Conservation (phyloP, 2,113 vertebrate species). For the Limnothrissa miodon region DNA sequence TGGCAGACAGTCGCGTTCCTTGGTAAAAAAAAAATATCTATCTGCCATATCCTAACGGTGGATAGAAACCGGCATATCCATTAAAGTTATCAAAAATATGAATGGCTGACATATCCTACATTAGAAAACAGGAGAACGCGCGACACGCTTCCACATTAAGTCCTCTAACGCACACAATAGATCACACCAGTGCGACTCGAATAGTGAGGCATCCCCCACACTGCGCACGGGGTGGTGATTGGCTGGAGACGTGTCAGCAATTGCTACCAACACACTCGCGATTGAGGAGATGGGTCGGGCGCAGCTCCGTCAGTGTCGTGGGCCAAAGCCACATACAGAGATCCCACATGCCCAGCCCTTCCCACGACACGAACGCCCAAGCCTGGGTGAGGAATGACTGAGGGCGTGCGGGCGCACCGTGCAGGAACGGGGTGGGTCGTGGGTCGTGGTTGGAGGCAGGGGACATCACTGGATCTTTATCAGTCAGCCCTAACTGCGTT, state of each 20-base stretch:
- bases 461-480: slow-evolving; percentile 20
- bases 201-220: not conserved
- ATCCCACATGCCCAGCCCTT: slow-evolving; percentile 11
- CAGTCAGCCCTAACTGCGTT: slow-evolving; percentile 18
- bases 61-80: not conserved
- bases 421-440: not conserved
- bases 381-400: not conserved
- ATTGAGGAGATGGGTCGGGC: slow-evolving; percentile 8
- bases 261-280: not conserved
- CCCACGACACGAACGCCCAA: not conserved
- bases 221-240: slow-evolving; percentile 14
- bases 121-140: not conserved
- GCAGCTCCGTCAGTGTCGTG: not conserved
- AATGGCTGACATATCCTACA: not conserved
- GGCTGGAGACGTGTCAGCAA: slow-evolving; percentile 8
- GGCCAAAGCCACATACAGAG: slow-evolving; percentile 3
- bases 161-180: not conserved
- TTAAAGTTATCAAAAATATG: not conserved
- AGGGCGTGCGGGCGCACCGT: not conserved
- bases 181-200: not conserved
- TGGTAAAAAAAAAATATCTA: not conserved
- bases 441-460: not conserved
- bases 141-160: not conserved
- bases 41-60: not conserved
- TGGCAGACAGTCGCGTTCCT: not conserved